phyloP scores from a whole-genome alignment of 2,113 vertebrate species.

The Melanotaenia duboulayi region DNA sequence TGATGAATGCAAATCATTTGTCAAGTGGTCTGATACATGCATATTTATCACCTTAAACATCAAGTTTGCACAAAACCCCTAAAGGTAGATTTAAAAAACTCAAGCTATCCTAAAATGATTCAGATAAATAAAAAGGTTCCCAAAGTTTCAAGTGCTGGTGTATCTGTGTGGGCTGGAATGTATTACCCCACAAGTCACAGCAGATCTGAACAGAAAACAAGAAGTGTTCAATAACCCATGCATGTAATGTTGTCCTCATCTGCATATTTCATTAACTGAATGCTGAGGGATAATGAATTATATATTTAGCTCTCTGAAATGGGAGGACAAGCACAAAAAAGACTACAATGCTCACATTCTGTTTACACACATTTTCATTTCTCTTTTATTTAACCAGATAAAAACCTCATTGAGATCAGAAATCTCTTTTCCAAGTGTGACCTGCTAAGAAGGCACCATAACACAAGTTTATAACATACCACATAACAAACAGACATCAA shows the following conservation, averaged over 20 bases:
- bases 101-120: too few relatives aligned
- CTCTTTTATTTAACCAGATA: too few relatives aligned
- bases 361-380: neutral
- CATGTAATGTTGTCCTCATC: slow-evolving; percentile 40
- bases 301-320: slow-evolving; percentile 1
- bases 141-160: neutral
- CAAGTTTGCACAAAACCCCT: neutral
- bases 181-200: neutral
- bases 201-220: neutral
- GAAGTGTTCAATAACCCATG: slow-evolving; percentile 49
- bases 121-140: neutral
- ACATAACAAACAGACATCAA: too few relatives aligned
- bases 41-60: neutral
- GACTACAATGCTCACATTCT: neutral
- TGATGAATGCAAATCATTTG: neutral
- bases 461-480: too few relatives aligned
- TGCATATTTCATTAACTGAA: slow-evolving; percentile 53
- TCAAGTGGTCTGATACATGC: neutral
- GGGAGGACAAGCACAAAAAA: neutral
- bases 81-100: neutral
- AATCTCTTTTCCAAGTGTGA: too few relatives aligned
- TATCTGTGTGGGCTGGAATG: neutral
- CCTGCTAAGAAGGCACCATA: too few relatives aligned
- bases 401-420: too few relatives aligned
- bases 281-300: slow-evolving; percentile 39